Evolutionary conservation across 2,113 vertebrate species (phyloP).

Genomic region (Brachyhypopomus occidentalis): DNA sequence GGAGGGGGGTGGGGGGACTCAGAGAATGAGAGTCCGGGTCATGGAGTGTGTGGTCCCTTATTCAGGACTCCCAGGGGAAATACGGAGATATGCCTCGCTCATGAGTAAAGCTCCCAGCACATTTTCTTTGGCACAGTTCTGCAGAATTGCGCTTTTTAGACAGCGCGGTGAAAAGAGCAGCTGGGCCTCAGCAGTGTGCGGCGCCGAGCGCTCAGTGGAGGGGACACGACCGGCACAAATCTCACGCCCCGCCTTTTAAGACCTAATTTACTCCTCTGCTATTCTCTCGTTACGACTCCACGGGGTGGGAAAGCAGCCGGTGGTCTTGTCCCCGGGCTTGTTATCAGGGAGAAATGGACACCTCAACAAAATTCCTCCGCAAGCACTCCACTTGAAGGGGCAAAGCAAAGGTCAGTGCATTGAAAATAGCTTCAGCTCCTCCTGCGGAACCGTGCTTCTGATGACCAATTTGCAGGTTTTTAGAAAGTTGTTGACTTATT

Average conservation of each 20-base stretch:
- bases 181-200: neutral
- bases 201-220: neutral
- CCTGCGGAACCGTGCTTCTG: neutral
- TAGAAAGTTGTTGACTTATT: neutral
- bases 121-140: constrained; percentile 15
- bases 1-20: neutral
- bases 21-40: constrained; percentile 9
- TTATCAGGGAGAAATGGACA: constrained; percentile 48
- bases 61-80: constrained; percentile 18
- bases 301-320: constrained; percentile 38
- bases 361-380: constrained; percentile 39
- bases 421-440: constrained; percentile 22
- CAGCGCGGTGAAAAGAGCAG: constrained; percentile 6
- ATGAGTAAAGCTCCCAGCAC: neutral
- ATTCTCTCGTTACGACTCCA: constrained; percentile 44
- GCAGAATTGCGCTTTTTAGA: constrained; percentile 28
- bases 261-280: constrained; percentile 52
- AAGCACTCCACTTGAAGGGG: constrained; percentile 25
- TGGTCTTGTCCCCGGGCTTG: constrained; percentile 35
- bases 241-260: constrained; percentile 34
- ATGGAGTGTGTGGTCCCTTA: constrained; percentile 14
- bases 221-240: constrained; percentile 2
- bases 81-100: constrained; percentile 26
- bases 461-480: constrained; percentile 1
- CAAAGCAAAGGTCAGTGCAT: constrained; percentile 31